Base-by-base conservation (phyloP, 2,797 vertebrate species). In the Pygocentrus nattereri region DNA sequence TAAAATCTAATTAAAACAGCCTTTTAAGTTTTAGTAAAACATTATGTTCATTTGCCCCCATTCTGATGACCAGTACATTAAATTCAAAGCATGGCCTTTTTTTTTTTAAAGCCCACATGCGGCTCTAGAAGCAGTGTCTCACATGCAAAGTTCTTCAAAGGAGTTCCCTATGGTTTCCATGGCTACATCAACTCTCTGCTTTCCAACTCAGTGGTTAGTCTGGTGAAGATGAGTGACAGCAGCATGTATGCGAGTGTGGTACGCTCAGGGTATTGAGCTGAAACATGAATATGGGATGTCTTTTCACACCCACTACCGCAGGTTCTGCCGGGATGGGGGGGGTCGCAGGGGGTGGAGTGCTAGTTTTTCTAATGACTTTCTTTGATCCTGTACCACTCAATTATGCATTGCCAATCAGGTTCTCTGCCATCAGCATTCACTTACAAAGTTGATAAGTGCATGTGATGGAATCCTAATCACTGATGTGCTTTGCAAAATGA, bases 351-450 rank as follows among this genome's bases (percentile, higher is more conserved):
- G 30, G 59, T 31, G 58, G 34, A 34, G 67, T 4, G 82, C 84
- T 84, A 82, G 77, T 84, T 84, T 84, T 80, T 50, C 87, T 92
- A 92, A 92, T 90, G 89, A 87, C 88, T 90, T 90, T 87, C 79
- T 85, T 82, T 84, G 77, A 80, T 78, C 76, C 71, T 25, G 78
- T 76, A 67, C 80, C 64, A 58, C 77, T 82, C 75, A 81, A 85
- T 82, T 85, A 88, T 80, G 41, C 52, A 31, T 79, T 76, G 84
- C 86, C 91, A 88, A 93, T 93, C 90, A 91, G 83, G 74, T 89
- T 80, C 81, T 87, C 85, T 87, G 58, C 65, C 71, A 77, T 61
- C 85, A 84, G 84, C 76, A 69, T 81, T 86, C 84, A 82, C 86
- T 89, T 76, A 84, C 76, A 81, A 76, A 82, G 85, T 82, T n/a